Conservation (phyloP, 1,140 invertebrate genomes). For the Meteorus sp. region DNA sequence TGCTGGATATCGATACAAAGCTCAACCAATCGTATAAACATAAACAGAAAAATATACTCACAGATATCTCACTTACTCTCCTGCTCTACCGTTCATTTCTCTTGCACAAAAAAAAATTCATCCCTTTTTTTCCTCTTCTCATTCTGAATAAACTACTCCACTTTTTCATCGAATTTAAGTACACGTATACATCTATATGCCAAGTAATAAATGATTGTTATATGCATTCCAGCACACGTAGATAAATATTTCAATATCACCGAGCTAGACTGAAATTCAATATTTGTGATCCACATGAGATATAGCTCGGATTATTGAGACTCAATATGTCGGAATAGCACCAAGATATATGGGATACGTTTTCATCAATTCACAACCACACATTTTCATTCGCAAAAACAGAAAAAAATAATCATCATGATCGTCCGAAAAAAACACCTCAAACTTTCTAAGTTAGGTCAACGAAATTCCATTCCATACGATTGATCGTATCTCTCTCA, state of each 20-base stretch:
- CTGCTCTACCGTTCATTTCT: too few species aligned
- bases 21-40: background rate
- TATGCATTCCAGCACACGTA: background rate
- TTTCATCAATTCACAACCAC: background rate
- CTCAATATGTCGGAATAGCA: constrained; percentile 7
- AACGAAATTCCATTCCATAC: too few species aligned
- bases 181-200: background rate
- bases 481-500: too few species aligned
- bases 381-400: background rate
- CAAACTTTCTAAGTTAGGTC: too few species aligned
- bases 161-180: too few species aligned
- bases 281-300: constrained; percentile 6
- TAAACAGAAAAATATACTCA: background rate
- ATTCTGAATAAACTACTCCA: too few species aligned
- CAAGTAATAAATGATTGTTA: background rate
- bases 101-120: too few species aligned
- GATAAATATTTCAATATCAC: background rate
- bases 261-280: constrained; percentile 5
- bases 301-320: background rate
- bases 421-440: too few species aligned
- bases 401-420: too few species aligned
- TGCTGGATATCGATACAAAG: constrained; percentile 5
- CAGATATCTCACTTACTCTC: background rate
- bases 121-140: too few species aligned
- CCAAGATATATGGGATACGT: background rate